Evolutionary conservation across 2,113 vertebrate species (phyloP), one percentile per base, ranked within the genome.

Genomic region (Junco hyemalis): DNA sequence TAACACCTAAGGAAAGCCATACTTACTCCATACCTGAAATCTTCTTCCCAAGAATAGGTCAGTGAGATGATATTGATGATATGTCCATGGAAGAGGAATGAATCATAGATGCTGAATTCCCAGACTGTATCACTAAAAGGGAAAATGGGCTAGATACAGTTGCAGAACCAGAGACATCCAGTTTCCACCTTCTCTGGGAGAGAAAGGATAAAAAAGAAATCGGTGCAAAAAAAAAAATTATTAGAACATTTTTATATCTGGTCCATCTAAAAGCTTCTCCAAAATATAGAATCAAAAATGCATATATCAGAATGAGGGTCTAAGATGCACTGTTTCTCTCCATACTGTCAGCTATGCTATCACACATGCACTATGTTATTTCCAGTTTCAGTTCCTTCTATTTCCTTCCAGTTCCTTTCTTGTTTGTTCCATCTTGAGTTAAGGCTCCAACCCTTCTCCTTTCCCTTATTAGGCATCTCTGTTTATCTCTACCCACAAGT

Each of bases 31-130:
- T 29, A 26, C 17, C 14, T 70, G 29, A n/a, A 86, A 50, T 60
- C 10, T 1, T 77, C 1, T 11, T 8, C 9, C 13, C 0, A 1
- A 28, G 1, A 74, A 48, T 1, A 57, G 9, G 12, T 48, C 7
- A 38, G 47, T 59, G 21, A 47, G 14, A 25, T 65, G 16, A 44
- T 8, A 59, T 8, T 53, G 22, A 22, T 59, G 11, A 26, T 40
- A 57, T 29, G 6, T 36, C n/a, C 57, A 5, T n/a, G 31, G 25
- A 82, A 76, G 23, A 45, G 22, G 20, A 90, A 74, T 45, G 17
- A 71, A 57, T 53, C 19, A 40, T 5, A 61, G 56, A 12, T 40
- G 12, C 12, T 69, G 38, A 70, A 71, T 70, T 79, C 14, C 24
- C 31, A 63, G n/a, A 35, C 31, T 48, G 12, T 14, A 25, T 29